phyloP scores from a whole-genome alignment of 2,797 vertebrate genomes.

The Sciurus carolinensis region DNA sequence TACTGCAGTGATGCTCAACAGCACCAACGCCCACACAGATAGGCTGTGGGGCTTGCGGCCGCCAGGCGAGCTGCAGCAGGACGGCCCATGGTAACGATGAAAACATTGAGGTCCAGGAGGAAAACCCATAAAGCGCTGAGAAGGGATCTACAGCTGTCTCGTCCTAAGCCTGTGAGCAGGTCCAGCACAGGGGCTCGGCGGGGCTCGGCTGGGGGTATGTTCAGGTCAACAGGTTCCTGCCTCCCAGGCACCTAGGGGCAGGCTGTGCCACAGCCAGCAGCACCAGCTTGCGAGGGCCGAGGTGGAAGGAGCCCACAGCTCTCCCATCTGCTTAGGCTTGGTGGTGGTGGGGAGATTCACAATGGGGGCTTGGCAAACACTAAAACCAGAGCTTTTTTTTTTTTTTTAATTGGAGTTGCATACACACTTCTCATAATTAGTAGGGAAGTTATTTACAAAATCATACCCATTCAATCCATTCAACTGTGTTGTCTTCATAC shows the following conservation, averaged over 20 bases:
- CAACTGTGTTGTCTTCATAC: background rate
- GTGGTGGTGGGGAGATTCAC: background rate
- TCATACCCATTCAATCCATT: background rate
- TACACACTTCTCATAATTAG: background rate
- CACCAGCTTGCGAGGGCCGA: too few species aligned
- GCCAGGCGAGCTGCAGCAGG: background rate
- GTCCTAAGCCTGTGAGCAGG: background rate
- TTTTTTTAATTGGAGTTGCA: background rate
- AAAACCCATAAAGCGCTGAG: background rate
- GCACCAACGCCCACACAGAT: background rate
- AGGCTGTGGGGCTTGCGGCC: background rate
- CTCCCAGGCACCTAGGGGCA: too few species aligned
- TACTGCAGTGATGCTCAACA: background rate
- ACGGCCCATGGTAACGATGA: background rate
- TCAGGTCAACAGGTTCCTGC: background rate
- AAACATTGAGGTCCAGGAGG: background rate
- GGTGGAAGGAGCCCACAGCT: background rate
- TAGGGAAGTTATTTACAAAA: background rate
- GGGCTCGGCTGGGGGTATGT: background rate
- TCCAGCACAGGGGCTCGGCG: background rate
- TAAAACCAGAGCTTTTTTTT: background rate
- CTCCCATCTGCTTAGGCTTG: background rate
- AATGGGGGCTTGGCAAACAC: background rate
- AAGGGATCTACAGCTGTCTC: background rate
- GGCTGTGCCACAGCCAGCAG: background rate